Conservation (phyloP, 1,140 invertebrate genomes). For the Neuroterus valhalla region DNA sequence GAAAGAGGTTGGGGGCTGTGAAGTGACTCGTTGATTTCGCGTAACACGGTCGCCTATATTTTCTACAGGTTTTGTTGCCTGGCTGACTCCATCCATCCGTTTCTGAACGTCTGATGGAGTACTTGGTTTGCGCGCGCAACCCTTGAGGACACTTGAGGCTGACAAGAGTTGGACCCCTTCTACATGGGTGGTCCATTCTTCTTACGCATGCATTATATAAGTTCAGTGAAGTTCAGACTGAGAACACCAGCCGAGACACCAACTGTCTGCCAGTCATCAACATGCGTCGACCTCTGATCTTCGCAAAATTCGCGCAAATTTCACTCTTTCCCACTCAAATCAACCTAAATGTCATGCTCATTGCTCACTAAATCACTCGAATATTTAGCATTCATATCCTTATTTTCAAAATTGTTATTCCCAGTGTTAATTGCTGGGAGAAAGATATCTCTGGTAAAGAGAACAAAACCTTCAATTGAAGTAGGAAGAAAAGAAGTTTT, state of each 20-base stretch:
- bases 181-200: conserved; percentile 74
- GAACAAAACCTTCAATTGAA: too few species aligned
- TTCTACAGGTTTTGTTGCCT: conserved; percentile 61
- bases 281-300: neutral
- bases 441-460: too few species aligned
- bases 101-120: conserved; percentile 65
- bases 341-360: too few species aligned
- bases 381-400: too few species aligned
- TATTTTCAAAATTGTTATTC: too few species aligned
- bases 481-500: too few species aligned
- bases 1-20: neutral
- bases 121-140: conserved; percentile 68
- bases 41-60: conserved; percentile 51
- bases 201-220: conserved; percentile 69
- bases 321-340: neutral
- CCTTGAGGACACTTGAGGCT: conserved; percentile 65
- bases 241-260: conserved; percentile 42
- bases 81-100: conserved; percentile 38
- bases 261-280: conserved; percentile 25
- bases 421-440: too few species aligned
- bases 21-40: conserved; percentile 36
- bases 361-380: too few species aligned
- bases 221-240: conserved; percentile 58
- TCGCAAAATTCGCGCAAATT: neutral
- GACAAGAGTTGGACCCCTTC: conserved; percentile 64